A percentile compares a stretch with the other conserved stretches of the same genome.
Evolutionary conservation across 1,140 invertebrate genomes (phyloP).

Genomic region (Cardiocondyla obscurior): DNA sequence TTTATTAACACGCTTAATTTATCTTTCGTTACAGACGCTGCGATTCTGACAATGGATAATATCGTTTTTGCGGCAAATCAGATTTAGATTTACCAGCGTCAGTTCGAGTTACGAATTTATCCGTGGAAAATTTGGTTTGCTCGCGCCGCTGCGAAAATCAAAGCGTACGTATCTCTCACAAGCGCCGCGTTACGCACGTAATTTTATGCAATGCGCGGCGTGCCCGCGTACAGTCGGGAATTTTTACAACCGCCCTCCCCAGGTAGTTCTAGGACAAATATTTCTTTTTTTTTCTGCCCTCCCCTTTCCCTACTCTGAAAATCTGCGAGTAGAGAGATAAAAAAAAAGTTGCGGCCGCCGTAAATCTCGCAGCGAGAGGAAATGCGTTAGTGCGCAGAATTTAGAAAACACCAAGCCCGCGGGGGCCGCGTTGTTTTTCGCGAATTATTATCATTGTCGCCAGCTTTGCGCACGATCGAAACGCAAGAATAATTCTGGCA

Average conservation of each 20-base stretch:
- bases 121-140: constrained; percentile 15
- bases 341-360: constrained; percentile 13
- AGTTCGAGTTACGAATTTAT: constrained; percentile 13
- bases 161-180: not conserved
- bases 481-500: not conserved
- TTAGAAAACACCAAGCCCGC: constrained; percentile 37
- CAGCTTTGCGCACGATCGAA: not conserved
- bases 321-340: not conserved
- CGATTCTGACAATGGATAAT: not conserved
- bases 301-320: no score
- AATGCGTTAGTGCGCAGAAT: constrained; percentile 2
- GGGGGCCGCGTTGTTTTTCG: not conserved
- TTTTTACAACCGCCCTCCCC: constrained; percentile 16
- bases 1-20: not conserved
- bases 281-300: constrained; percentile 3
- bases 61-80: not conserved
- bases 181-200: not conserved
- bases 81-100: not conserved
- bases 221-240: not conserved
- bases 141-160: constrained; percentile 17
- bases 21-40: not conserved
- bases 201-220: constrained; percentile 23
- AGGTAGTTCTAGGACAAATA: not conserved
- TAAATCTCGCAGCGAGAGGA: constrained; percentile 18
- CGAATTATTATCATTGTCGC: constrained; percentile 28